Evolutionary conservation across 2,888 invertebrate species (phyloP).

Genomic region (Drepanosiphum platanoidis): DNA sequence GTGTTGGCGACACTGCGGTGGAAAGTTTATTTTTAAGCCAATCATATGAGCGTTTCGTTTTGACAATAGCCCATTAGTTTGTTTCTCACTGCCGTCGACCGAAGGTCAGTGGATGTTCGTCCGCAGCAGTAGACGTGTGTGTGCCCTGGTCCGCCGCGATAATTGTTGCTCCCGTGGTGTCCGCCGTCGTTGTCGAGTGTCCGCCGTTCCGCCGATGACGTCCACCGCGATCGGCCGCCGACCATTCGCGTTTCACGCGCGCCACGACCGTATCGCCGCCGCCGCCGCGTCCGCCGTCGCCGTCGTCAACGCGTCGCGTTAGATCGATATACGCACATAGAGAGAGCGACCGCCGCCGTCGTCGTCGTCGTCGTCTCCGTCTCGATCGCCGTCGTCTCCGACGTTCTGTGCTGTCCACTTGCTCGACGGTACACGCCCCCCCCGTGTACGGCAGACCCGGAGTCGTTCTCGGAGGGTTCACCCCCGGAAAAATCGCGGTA

Average conservation of each 20-base stretch:
- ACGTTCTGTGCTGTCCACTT: no score
- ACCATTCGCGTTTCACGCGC: slow-evolving; percentile 51
- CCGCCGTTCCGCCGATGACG: slow-evolving; percentile 44
- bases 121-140: slow-evolving; percentile 42
- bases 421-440: no score
- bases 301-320: slow-evolving; percentile 42
- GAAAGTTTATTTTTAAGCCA: slow-evolving; percentile 64
- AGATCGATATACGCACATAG: slow-evolving; percentile 51
- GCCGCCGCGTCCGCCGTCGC: neutral
- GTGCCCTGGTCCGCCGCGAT: slow-evolving; percentile 37
- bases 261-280: neutral
- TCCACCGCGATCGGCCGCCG: slow-evolving; percentile 40
- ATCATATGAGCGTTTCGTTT: slow-evolving; percentile 63
- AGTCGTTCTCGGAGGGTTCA: no score
- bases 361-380: neutral
- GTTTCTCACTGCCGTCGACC: slow-evolving; percentile 67
- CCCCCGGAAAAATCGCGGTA: neutral
- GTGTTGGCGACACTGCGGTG: slow-evolving; percentile 57
- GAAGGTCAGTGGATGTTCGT: slow-evolving; percentile 66
- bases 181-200: slow-evolving; percentile 7
- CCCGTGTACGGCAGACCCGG: no score
- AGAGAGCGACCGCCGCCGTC: slow-evolving; percentile 30
- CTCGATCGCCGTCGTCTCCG: neutral
- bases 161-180: slow-evolving; percentile 59
- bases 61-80: slow-evolving; percentile 64